Conservation (phyloP, 1,140 invertebrate species). For the Micrasema longulum region DNA sequence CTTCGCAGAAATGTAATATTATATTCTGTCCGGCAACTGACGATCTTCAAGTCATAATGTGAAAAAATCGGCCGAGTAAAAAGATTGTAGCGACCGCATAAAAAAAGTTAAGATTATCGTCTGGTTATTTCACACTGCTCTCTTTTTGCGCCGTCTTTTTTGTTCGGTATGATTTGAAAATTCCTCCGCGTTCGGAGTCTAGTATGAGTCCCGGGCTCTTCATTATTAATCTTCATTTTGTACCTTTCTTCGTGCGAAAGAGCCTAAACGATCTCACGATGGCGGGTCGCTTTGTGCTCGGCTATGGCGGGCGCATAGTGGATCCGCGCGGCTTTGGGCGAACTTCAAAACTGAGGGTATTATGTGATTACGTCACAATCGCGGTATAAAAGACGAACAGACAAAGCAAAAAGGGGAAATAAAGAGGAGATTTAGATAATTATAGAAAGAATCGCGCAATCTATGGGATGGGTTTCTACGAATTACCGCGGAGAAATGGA, state of each 20-base stretch:
- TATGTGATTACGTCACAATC: constrained; percentile 12
- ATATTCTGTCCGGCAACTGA: constrained; percentile 28
- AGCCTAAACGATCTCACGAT: constrained; percentile 20
- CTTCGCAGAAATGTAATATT: constrained; percentile 17
- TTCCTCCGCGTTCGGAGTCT: no score
- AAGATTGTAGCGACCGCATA: neutral
- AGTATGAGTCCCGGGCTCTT: constrained; percentile 15
- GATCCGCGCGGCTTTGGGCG: neutral
- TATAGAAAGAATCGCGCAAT: no score
- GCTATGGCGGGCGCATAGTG: no score
- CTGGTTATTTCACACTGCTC: no score
- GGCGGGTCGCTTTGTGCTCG: neutral
- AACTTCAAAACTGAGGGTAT: neutral
- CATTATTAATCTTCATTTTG: constrained; percentile 33
- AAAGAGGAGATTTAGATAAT: no score
- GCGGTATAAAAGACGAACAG: neutral
- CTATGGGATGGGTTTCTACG: no score
- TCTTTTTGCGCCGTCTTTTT: no score
- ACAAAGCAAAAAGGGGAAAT: no score
- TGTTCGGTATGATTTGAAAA: neutral
- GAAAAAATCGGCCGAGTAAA: constrained; percentile 17
- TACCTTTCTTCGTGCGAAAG: constrained; percentile 31
- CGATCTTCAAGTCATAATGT: constrained; percentile 3
- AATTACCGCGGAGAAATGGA: no score
- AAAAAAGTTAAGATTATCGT: neutral